Evolutionary conservation across 2,113 vertebrate species (phyloP).

Genomic region (Sinocyclocheilus grahami): DNA sequence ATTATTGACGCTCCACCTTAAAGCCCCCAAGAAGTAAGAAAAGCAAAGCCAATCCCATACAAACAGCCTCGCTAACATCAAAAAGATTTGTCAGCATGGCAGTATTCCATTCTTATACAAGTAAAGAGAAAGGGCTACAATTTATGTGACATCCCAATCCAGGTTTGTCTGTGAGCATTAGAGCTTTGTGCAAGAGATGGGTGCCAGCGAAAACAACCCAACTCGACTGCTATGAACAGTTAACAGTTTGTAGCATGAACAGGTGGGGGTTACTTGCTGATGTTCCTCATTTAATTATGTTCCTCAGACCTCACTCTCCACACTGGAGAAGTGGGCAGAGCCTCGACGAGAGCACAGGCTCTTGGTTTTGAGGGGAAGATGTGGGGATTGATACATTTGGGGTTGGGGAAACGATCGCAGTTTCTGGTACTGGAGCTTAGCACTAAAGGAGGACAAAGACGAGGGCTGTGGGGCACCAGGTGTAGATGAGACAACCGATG

Average conservation of each 20-base stretch:
- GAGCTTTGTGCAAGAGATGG: conserved; percentile 54
- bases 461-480: conserved; percentile 73
- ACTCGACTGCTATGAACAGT: conserved; percentile 31
- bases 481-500: conserved; percentile 74
- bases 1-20: conserved; percentile 60
- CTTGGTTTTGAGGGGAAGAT: conserved; percentile 80
- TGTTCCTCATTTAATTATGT: conserved; percentile 31
- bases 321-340: conserved; percentile 90
- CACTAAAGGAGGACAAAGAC: conserved; percentile 76
- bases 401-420: conserved; percentile 76
- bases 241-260: conserved; percentile 17
- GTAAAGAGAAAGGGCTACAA: conserved; percentile 49
- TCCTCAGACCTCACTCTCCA: conserved; percentile 90
- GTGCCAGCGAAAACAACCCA: conserved; percentile 14
- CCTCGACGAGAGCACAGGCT: conserved; percentile 86
- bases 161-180: conserved; percentile 47
- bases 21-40: conserved; percentile 62
- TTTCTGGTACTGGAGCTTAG: conserved; percentile 81
- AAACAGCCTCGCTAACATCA: conserved; percentile 16
- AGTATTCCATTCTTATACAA: conserved; percentile 50
- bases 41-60: conserved; percentile 39
- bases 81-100: conserved; percentile 51
- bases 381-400: conserved; percentile 78
- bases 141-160: conserved; percentile 34
- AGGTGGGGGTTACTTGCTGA: conserved; percentile 51